Evolutionary conservation across 2,113 vertebrate species (phyloP), one percentile per base, ranked within the genome.

Genomic region (Coryphaenoides rupestris): DNA sequence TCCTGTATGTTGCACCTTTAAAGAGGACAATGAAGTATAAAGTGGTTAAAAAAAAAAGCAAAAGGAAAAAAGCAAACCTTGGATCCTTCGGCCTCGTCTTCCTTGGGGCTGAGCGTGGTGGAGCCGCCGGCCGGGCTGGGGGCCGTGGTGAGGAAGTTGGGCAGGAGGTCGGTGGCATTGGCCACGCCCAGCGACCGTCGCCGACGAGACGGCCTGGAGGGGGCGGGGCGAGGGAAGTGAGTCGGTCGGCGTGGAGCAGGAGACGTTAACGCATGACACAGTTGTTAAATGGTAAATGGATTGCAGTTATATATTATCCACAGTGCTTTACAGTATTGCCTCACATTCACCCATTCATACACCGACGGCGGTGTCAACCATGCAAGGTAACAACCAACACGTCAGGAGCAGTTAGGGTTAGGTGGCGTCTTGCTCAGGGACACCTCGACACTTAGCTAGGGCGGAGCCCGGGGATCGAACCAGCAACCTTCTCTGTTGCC

Each of bases 131-230:
- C 72, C 7, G 90, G 66, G 60, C 55, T 73, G 0, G 90, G 55
- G 0, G 69, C 9, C 0, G 92, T 91, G 23, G 90, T 89, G 0
- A 80, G 55, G n/a, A 82, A 66, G 14, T 81, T 64, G 1, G 80
- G 60, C 16, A 73, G 58, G 0, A 45, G 17, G 3, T 72, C 45
- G 21, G 93, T 96, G 79, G 82, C 65, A 0, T 98, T 97, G 1
- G 88, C 91, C 2, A 89, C 64, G 0, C 90, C 90, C 19, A 91
- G 86, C 19, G 96, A 96, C 62, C 97, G 90, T 0, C 95, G 92
- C 0, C 88, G 94, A 2, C 95, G 90, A 0, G 91, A 87, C 0
- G 94, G 92, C 78, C 96, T 99, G 62, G 1, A 24, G 14, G 19
- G 21, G 2, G 52, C 54, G 22, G 46, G 28, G 40, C 24, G 28